These are phyloP conservation scores for Peromyscus aztecus DNA, from an alignment of 2,797 vertebrate species.

Conservation along the genomic window DNA sequence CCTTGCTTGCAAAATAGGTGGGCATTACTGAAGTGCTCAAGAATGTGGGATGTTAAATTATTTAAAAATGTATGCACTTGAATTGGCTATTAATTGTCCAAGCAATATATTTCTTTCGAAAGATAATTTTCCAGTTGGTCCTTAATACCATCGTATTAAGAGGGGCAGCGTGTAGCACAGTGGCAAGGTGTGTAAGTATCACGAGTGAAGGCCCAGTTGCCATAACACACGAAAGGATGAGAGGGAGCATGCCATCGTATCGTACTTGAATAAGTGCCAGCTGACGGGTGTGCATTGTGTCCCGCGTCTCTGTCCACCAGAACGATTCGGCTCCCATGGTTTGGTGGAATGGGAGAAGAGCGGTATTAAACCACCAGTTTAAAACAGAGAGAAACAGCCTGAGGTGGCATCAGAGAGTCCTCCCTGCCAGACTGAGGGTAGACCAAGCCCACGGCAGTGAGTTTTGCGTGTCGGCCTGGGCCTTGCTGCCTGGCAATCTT, in stretches of 20 bases:
- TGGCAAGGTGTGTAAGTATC: background rate
- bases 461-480: background rate
- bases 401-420: background rate
- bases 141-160: background rate
- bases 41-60: constrained; percentile 30
- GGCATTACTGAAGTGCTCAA: background rate
- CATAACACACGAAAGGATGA: background rate
- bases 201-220: background rate
- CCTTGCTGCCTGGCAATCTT: background rate
- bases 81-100: constrained; percentile 7
- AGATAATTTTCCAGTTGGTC: background rate
- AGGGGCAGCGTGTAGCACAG: background rate
- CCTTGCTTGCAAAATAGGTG: background rate
- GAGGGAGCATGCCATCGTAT: background rate
- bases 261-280: background rate
- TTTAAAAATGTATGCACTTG: background rate
- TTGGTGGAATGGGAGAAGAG: background rate
- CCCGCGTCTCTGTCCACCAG: background rate
- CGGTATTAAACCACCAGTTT: background rate
- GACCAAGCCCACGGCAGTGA: background rate
- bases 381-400: background rate
- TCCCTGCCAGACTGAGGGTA: background rate
- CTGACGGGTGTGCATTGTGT: background rate
- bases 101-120: constrained; percentile 37
- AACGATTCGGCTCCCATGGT: background rate